phyloP scores from a whole-genome alignment of 2,888 invertebrate genomes.

The Luffia ferchaultella region DNA sequence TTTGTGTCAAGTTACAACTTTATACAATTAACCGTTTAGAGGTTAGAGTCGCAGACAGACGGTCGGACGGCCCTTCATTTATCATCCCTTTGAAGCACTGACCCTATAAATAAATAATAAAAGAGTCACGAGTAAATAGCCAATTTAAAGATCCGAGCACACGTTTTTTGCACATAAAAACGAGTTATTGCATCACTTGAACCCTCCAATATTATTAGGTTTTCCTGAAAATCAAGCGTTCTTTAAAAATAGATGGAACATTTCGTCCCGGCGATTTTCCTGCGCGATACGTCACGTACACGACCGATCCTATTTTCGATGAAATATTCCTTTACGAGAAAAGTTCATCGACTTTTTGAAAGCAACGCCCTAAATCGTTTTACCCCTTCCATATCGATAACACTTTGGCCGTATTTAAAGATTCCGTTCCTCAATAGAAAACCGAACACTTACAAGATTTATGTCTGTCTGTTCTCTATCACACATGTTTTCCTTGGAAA shows the following conservation, averaged over 20 bases:
- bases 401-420: too few relatives aligned
- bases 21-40: neutral
- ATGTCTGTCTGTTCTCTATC: too few relatives aligned
- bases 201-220: neutral
- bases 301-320: neutral
- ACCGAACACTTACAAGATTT: too few relatives aligned
- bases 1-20: too few relatives aligned
- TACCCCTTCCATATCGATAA: too few relatives aligned
- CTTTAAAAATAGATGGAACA: neutral
- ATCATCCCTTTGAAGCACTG: too few relatives aligned
- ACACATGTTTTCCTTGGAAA: too few relatives aligned
- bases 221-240: neutral
- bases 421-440: too few relatives aligned
- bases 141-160: neutral
- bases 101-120: neutral
- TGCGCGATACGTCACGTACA: neutral
- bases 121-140: neutral
- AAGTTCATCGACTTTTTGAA: too few relatives aligned
- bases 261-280: neutral
- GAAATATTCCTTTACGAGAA: too few relatives aligned
- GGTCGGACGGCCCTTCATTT: too few relatives aligned
- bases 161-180: neutral
- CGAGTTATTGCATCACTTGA: neutral
- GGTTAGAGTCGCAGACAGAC: neutral
- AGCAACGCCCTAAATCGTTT: too few relatives aligned